A percentile compares a stretch with the other conserved stretches of the same genome.
Evolutionary conservation across 2,888 invertebrate genomes (phyloP).

Genomic region (Eristalis intricaria): DNA sequence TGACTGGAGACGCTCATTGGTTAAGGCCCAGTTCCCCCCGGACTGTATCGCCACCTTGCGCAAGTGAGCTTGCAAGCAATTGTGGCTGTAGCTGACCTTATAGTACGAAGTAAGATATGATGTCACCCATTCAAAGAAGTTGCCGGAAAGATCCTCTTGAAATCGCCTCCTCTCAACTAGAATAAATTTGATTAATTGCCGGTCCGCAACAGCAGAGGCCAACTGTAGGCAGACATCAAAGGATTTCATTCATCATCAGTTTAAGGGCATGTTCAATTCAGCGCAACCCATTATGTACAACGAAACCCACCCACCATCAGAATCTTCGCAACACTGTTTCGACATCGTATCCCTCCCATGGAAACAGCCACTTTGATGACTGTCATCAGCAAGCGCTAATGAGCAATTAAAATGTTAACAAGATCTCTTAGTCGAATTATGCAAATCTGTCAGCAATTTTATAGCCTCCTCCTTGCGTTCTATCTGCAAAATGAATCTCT

Average conservation of each 20-base stretch:
- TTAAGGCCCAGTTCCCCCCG: too few species aligned
- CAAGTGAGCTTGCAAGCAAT: too few species aligned
- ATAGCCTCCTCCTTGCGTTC: slow-evolving; percentile 3
- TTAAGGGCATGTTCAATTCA: background rate
- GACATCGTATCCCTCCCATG: background rate
- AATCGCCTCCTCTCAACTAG: too few species aligned
- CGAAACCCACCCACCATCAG: background rate
- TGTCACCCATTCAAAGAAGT: too few species aligned
- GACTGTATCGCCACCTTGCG: too few species aligned
- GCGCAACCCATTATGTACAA: background rate
- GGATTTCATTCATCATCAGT: background rate
- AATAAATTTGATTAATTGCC: too few species aligned
- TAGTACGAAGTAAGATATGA: too few species aligned
- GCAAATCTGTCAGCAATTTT: slow-evolving; percentile 1
- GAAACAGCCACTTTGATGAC: background rate
- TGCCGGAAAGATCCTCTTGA: too few species aligned
- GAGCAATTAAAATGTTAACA: slow-evolving; percentile 27
- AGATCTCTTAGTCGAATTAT: background rate
- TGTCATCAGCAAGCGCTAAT: slow-evolving; percentile 9
- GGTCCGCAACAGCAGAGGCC: too few species aligned
- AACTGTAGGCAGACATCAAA: too few species aligned
- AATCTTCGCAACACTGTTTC: background rate
- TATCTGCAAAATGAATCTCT: slow-evolving; percentile 24
- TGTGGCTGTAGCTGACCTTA: too few species aligned
- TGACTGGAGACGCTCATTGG: too few species aligned